Evolutionary conservation across 2,113 vertebrate species (phyloP), one percentile per base, ranked within the genome.

Genomic region (Albula glossodonta): DNA sequence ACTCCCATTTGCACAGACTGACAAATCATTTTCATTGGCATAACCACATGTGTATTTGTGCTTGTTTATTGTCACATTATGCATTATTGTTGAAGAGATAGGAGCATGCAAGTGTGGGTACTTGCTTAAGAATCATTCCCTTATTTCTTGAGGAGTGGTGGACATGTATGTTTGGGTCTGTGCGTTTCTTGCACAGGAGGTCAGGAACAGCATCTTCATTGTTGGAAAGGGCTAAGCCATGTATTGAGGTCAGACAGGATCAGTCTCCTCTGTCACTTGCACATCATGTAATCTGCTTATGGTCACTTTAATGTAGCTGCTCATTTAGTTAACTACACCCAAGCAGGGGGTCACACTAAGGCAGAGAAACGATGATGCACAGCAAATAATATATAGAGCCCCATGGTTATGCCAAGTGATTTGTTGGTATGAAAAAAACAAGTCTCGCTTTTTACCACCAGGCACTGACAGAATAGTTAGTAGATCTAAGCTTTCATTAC

Each of bases 221-320:
- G 80, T 63, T 80, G 86, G 86, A 85, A 93, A 63, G 88, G 53
- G 80, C 85, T 94, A 93, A 95, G 91, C 90, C 77, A 86, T 90
- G 91, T 93, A 95, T 94, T 95, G 90, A 90, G 95, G 95, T 95
- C 95, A 95, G 87, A 91, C 49, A 87, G 91, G 92, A 94, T 95
- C 91, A 93, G 90, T 92, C 84, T 89, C 87, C 70, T 74, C 56
- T 85, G 60, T 86, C 85, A 74, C 51, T 82, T 84, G 52, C 79
- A 89, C 56, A 86, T 53, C 66, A 49, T 56, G 3, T 91, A 89
- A 90, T 90, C 91, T 84, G 53, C 87, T 91, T 89, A 91, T 13
- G 74, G 79, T 31, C 84, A 85, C 17, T 41, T 66, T 80, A 51
- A 31, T 74, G 19, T 79, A 80, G 15, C 80, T 63, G 80, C 5